Percentiles rank a stretch among this genome's conserved stretches.
Conservation (phyloP, 1,140 invertebrate genomes). For the Sweltsa coloradensis region DNA sequence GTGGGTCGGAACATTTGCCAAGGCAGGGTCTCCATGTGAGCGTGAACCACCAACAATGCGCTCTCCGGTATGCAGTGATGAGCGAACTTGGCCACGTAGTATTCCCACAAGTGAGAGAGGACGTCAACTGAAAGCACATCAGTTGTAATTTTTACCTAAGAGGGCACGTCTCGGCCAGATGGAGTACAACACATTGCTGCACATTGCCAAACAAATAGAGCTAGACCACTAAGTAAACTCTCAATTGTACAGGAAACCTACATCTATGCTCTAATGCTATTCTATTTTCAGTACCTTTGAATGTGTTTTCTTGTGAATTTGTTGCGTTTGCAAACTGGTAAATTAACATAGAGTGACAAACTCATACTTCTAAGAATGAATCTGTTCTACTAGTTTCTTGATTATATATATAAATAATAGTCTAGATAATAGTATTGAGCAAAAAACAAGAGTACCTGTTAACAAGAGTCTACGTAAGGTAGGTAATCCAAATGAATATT, state of each 20-base stretch:
- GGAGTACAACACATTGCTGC: constrained; percentile 44
- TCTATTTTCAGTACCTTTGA: neutral
- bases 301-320: neutral
- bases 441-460: neutral
- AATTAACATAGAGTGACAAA: neutral
- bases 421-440: neutral
- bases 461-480: too few relatives aligned
- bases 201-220: constrained; percentile 26
- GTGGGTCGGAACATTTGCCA: constrained; percentile 61
- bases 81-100: constrained; percentile 56
- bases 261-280: neutral
- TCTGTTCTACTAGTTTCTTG: neutral
- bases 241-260: neutral
- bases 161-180: too few relatives aligned
- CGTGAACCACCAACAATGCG: constrained; percentile 51
- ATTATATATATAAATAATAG: neutral
- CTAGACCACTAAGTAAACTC: neutral
- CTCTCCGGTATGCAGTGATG: constrained; percentile 52
- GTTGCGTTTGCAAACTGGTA: neutral
- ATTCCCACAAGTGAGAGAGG: too few relatives aligned
- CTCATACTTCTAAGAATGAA: neutral
- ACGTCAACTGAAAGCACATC: too few relatives aligned
- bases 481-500: too few relatives aligned
- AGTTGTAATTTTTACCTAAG: too few relatives aligned
- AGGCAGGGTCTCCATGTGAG: constrained; percentile 48